Percentiles rank a stretch among this genome's conserved stretches.
These are phyloP conservation scores for Phlogophora meticulosa DNA, from an alignment of 2,888 invertebrate species.

Conservation along the genomic window DNA sequence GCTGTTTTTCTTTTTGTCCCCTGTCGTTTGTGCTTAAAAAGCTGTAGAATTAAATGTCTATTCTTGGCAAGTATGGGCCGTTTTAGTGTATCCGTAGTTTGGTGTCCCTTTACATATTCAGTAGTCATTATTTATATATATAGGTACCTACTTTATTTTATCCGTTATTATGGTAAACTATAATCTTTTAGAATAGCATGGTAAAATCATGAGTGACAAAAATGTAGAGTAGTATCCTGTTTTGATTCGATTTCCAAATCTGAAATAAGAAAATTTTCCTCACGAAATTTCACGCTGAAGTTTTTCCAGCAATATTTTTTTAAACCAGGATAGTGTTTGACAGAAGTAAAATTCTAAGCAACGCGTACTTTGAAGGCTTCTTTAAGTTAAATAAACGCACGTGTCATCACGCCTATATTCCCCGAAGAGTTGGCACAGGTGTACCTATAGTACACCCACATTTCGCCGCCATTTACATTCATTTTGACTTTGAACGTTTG, in stretches of 20 bases:
- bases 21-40: conserved; percentile 4
- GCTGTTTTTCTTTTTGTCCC: conserved; percentile 19
- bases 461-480: no score
- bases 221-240: conserved; percentile 4
- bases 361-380: neutral
- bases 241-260: conserved; percentile 37
- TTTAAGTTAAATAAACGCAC: neutral
- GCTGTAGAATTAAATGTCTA: neutral
- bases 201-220: neutral
- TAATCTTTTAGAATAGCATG: neutral
- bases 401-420: no score
- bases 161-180: neutral
- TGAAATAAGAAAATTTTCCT: conserved; percentile 14
- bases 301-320: conserved; percentile 9
- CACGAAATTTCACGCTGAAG: neutral
- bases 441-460: no score
- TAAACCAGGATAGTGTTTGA: conserved; percentile 5
- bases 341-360: conserved; percentile 6
- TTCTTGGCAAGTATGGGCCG: neutral
- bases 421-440: no score
- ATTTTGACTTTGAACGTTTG: no score
- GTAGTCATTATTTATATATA: no score
- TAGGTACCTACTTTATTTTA: no score
- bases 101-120: neutral
- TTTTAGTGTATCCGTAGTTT: neutral